Conservation (phyloP, 2,797 vertebrate species). For the Sebastes hubbsi region DNA sequence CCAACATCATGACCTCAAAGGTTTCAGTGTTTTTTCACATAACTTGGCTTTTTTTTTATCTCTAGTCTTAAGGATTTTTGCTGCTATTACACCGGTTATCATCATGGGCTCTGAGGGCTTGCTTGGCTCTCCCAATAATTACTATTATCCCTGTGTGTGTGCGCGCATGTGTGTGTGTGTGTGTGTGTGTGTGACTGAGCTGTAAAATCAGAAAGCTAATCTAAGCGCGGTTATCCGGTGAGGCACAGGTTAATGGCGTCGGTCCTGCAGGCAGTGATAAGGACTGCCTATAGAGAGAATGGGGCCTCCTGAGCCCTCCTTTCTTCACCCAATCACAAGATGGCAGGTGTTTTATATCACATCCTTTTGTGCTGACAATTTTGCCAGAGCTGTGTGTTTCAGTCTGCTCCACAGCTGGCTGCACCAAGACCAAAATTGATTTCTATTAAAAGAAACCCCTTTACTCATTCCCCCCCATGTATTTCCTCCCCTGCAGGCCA, state of each 20-base stretch:
- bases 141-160: slow-evolving; percentile 5
- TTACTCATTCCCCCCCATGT: slow-evolving; percentile 7
- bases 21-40: neutral
- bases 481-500: slow-evolving; percentile 29
- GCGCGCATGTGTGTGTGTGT: neutral
- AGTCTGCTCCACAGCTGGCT: slow-evolving; percentile 46
- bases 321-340: slow-evolving; percentile 65
- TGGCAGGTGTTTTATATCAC: slow-evolving; percentile 68
- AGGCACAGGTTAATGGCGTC: slow-evolving; percentile 66
- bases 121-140: neutral
- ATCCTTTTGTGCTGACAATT: slow-evolving; percentile 69
- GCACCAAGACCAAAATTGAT: slow-evolving; percentile 54
- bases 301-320: slow-evolving; percentile 36
- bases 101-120: slow-evolving; percentile 5
- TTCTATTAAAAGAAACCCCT: slow-evolving; percentile 54
- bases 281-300: slow-evolving; percentile 53
- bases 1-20: neutral
- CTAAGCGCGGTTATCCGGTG: slow-evolving; percentile 51
- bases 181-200: slow-evolving; percentile 5
- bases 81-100: neutral
- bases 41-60: neutral
- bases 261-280: slow-evolving; percentile 76
- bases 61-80: neutral
- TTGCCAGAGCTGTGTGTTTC: slow-evolving; percentile 41
- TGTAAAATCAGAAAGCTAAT: slow-evolving; percentile 67